Evolutionary conservation across 2,888 invertebrate genomes (phyloP).

Genomic region (Smittia aterrima): DNA sequence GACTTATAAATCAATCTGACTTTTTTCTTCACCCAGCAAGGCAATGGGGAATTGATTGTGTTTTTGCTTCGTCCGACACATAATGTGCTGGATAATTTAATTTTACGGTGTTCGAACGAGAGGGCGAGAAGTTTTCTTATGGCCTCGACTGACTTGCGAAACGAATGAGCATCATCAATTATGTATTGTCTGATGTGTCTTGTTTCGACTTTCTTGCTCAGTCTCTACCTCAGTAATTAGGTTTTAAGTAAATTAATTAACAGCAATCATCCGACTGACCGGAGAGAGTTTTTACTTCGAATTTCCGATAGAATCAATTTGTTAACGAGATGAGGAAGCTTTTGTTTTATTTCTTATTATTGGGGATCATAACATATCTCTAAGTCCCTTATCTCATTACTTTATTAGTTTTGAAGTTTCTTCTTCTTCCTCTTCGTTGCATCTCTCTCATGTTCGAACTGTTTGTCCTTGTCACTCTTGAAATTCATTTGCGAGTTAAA

Average conservation of each 20-base stretch:
- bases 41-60: not conserved
- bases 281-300: not conserved
- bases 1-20: not conserved
- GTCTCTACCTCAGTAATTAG: not conserved
- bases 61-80: not conserved
- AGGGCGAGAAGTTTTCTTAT: not conserved
- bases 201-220: too few species aligned
- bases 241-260: slow-evolving; percentile 7
- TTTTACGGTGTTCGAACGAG: not conserved
- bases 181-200: not conserved
- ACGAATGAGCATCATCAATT: not conserved
- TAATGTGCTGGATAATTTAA: not conserved
- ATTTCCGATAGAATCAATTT: not conserved
- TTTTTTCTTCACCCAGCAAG: not conserved
- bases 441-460: too few species aligned
- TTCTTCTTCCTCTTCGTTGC: too few species aligned
- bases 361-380: too few species aligned
- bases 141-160: not conserved
- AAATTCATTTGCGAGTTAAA: too few species aligned
- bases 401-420: too few species aligned
- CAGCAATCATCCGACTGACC: not conserved
- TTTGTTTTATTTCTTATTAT: not conserved
- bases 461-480: too few species aligned
- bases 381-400: too few species aligned
- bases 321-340: not conserved